These are phyloP conservation scores for Goniozus legneri DNA, from an alignment of 1,140 invertebrate species.

Conservation along the genomic window DNA sequence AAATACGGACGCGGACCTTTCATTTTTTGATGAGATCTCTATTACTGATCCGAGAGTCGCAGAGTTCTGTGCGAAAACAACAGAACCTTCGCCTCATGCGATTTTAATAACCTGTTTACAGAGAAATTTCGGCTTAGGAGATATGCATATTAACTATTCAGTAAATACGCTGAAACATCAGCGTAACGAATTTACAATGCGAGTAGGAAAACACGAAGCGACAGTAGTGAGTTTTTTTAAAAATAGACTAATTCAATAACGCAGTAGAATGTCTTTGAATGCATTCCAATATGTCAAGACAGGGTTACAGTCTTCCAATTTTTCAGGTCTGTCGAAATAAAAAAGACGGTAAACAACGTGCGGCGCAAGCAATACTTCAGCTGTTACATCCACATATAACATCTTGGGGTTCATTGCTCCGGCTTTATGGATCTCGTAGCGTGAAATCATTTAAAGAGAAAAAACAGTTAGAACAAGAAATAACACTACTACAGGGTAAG, in stretches of 20 bases:
- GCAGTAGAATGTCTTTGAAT: neutral
- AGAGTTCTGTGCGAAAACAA: slow-evolving; percentile 91
- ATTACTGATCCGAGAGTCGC: slow-evolving; percentile 91
- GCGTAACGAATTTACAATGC: slow-evolving; percentile 92
- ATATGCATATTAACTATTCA: slow-evolving; percentile 84
- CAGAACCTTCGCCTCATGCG: slow-evolving; percentile 91
- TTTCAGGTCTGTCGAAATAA: slow-evolving; percentile 83
- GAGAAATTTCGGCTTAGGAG: slow-evolving; percentile 87
- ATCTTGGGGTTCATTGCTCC: slow-evolving; percentile 91
- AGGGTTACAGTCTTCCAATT: too few species aligned
- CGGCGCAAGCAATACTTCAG: slow-evolving; percentile 92
- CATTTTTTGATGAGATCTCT: slow-evolving; percentile 91
- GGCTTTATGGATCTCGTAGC: slow-evolving; percentile 89
- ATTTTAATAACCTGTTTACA: slow-evolving; percentile 90
- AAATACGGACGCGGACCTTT: slow-evolving; percentile 50
- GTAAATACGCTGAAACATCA: slow-evolving; percentile 88
- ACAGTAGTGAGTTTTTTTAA: slow-evolving; percentile 58
- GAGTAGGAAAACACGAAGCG: slow-evolving; percentile 86
- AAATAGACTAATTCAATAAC: neutral
- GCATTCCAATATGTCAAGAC: too few species aligned
- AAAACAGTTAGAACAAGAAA: slow-evolving; percentile 91
- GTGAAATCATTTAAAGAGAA: slow-evolving; percentile 92
- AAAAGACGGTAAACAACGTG: slow-evolving; percentile 94
- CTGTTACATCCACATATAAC: slow-evolving; percentile 87
- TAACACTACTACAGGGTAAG: slow-evolving; percentile 86